Conservation (phyloP, 2,113 vertebrate genomes). For the Thermophis baileyi region DNA sequence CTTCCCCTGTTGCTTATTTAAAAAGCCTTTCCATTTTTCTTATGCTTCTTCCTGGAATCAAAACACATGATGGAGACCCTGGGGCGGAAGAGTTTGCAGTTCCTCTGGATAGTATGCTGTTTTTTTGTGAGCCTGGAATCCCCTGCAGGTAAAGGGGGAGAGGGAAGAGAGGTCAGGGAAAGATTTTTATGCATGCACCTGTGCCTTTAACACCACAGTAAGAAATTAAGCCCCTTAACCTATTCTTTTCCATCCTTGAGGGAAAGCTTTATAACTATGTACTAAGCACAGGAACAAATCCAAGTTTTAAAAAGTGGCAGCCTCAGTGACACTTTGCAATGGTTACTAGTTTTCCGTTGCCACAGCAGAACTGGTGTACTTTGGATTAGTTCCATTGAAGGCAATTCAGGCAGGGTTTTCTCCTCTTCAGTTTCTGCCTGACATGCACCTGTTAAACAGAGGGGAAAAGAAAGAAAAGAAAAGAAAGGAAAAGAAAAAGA, state of each 20-base stretch:
- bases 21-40: not conserved
- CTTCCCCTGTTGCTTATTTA: not conserved
- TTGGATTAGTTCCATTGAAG: not conserved
- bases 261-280: not conserved
- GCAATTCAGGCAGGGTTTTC: not conserved
- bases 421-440: not conserved
- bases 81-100: not conserved
- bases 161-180: not conserved
- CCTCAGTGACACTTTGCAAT: not conserved
- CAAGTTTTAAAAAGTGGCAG: not conserved
- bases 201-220: not conserved
- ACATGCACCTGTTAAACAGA: not conserved
- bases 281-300: not conserved
- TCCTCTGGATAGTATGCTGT: not conserved
- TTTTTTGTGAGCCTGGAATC: not conserved
- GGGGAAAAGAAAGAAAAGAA: not conserved
- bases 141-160: constrained; percentile 12
- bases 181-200: not conserved
- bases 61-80: not conserved
- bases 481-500: not conserved
- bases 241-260: not conserved
- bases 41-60: not conserved
- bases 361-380: no score
- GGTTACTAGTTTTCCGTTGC: not conserved
- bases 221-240: not conserved